These are phyloP conservation scores for Noturus placidus DNA, from an alignment of 2,113 vertebrate species.

Conservation along the genomic window DNA sequence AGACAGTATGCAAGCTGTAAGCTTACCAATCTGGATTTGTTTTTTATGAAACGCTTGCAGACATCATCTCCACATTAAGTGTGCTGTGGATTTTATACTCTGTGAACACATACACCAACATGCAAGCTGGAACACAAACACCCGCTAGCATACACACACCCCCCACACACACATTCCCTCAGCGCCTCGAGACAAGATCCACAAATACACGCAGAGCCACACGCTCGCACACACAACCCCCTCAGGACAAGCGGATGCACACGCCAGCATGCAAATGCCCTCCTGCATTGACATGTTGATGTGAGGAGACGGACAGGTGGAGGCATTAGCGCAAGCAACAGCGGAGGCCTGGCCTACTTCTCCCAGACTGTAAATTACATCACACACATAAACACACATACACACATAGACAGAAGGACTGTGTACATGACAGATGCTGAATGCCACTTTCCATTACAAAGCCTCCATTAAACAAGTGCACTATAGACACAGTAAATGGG, in stretches of 20 bases:
- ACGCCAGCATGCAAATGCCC: neutral
- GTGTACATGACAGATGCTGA: slow-evolving; percentile 17
- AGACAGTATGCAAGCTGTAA: neutral
- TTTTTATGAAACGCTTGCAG: neutral
- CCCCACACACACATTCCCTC: neutral
- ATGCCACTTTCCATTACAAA: slow-evolving; percentile 35
- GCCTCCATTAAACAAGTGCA: slow-evolving; percentile 20
- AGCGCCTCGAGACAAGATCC: neutral
- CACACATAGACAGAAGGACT: slow-evolving; percentile 29
- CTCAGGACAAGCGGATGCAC: neutral
- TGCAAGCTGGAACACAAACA: neutral
- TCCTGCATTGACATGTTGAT: neutral
- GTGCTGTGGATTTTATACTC: neutral
- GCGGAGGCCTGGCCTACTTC: slow-evolving; percentile 12
- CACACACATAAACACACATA: slow-evolving; percentile 40
- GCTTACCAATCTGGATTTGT: neutral
- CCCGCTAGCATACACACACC: neutral
- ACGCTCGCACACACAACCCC: neutral
- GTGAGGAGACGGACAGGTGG: neutral
- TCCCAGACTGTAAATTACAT: slow-evolving; percentile 1
- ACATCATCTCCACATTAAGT: neutral
- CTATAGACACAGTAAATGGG: neutral
- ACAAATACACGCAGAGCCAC: neutral
- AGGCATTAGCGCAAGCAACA: neutral
- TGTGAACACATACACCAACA: slow-evolving; percentile 55